A percentile compares a stretch with the other conserved stretches of the same genome.
These are phyloP conservation scores for Cepaea hortensis DNA, from an alignment of 2,888 invertebrate species.

Conservation along the genomic window DNA sequence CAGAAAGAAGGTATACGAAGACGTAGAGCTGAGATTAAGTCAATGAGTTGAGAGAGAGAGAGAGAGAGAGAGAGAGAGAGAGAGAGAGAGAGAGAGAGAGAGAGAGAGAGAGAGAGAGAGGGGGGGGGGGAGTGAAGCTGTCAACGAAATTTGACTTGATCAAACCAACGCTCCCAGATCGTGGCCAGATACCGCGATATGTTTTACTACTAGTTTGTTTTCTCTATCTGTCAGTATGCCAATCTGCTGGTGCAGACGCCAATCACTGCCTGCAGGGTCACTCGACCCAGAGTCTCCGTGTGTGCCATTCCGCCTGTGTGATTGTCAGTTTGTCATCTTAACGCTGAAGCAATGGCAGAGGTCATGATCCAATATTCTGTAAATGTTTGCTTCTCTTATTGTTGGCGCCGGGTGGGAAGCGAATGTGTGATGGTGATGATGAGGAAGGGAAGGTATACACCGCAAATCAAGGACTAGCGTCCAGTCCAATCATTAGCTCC, in stretches of 20 bases:
- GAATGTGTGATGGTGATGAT: neutral
- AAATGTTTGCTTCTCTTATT: slow-evolving; percentile 5
- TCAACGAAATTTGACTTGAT: neutral
- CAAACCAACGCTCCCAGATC: neutral
- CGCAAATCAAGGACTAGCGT: neutral
- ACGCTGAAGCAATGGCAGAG: slow-evolving; percentile 7
- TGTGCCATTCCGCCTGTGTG: neutral
- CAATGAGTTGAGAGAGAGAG: too few species aligned
- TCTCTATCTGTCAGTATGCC: slow-evolving; percentile 5
- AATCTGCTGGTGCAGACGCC: slow-evolving; percentile 11
- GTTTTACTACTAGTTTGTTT: slow-evolving; percentile 14
- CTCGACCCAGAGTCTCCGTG: neutral
- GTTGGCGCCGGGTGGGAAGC: neutral
- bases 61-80: too few species aligned
- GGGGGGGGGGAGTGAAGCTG: neutral
- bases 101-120: neutral
- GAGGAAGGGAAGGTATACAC: too few species aligned
- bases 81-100: neutral
- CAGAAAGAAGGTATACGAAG: too few species aligned
- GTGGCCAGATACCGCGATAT: neutral
- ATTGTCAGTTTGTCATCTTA: slow-evolving; percentile 29
- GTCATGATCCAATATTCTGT: neutral
- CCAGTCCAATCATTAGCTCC: neutral
- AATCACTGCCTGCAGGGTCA: slow-evolving; percentile 27
- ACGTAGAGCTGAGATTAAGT: too few species aligned